These are phyloP conservation scores for Psilopsiagon aymara DNA, from an alignment of 2,113 vertebrate species.

Conservation along the genomic window DNA sequence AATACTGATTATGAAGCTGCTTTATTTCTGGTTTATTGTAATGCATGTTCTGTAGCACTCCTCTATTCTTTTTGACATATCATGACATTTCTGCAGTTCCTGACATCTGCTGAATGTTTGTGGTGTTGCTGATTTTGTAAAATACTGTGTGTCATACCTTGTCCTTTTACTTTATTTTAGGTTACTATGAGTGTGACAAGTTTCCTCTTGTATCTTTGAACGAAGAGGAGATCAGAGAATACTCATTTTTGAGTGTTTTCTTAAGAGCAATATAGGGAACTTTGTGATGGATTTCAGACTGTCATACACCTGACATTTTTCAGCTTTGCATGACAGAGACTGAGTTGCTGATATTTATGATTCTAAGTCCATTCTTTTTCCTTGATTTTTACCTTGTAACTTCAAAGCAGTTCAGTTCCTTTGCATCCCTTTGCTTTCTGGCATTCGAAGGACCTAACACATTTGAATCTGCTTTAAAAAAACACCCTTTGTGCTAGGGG, in stretches of 20 bases:
- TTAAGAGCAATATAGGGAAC: not conserved
- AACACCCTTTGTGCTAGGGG: not conserved
- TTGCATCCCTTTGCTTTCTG: not conserved
- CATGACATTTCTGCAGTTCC: not conserved
- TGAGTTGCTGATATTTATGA: not conserved
- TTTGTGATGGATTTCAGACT: not conserved
- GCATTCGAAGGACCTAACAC: not conserved
- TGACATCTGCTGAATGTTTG: not conserved
- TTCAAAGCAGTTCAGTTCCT: not conserved
- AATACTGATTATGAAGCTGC: not conserved
- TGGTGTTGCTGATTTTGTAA: not conserved
- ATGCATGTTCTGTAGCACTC: not conserved
- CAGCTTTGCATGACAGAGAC: not conserved
- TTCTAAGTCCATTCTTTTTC: not conserved
- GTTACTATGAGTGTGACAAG: not conserved
- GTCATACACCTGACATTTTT: not conserved
- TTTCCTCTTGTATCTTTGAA: not conserved
- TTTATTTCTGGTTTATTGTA: not conserved
- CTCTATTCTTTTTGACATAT: not conserved
- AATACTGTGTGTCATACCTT: not conserved
- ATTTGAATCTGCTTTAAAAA: not conserved
- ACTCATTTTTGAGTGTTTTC: not conserved
- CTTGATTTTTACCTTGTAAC: not conserved
- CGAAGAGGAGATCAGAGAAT: not conserved
- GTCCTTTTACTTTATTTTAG: not conserved